Conservation (phyloP, 1,140 invertebrate species). For the Drosophila suzukii region DNA sequence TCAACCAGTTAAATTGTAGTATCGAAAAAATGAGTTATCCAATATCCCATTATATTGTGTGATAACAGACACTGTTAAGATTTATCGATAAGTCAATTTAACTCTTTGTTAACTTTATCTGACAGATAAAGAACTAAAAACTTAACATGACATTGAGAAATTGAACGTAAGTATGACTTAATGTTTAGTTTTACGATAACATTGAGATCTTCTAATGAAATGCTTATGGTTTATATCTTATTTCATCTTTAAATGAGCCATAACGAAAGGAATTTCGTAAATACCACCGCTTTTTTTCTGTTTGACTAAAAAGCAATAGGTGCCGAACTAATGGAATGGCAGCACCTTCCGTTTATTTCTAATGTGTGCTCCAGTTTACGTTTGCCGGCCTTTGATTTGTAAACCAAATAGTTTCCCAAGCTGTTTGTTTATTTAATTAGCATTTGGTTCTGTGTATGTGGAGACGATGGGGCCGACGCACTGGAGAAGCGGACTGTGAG, state of each 20-base stretch:
- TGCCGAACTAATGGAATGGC: conserved; percentile 8
- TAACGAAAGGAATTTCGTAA: background rate
- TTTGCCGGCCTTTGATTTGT: conserved; percentile 54
- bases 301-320: conserved; percentile 9
- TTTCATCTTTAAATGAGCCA: background rate
- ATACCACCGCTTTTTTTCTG: background rate
- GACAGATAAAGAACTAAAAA: too few species aligned
- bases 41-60: too few species aligned
- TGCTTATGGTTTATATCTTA: background rate
- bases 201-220: background rate
- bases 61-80: too few species aligned
- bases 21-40: too few species aligned
- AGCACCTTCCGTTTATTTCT: conserved; percentile 16
- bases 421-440: conserved; percentile 79
- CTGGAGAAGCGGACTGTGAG: background rate
- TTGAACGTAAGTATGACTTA: too few species aligned
- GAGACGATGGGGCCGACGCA: background rate
- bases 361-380: conserved; percentile 31
- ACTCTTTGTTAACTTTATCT: too few species aligned
- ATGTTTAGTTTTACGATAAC: too few species aligned
- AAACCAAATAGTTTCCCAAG: conserved; percentile 70
- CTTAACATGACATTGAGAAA: too few species aligned
- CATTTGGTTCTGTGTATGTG: conserved; percentile 26
- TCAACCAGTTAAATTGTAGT: too few species aligned
- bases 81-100: too few species aligned